phyloP scores from a whole-genome alignment of 1,140 invertebrate genomes.

The Drosophila saltans region DNA sequence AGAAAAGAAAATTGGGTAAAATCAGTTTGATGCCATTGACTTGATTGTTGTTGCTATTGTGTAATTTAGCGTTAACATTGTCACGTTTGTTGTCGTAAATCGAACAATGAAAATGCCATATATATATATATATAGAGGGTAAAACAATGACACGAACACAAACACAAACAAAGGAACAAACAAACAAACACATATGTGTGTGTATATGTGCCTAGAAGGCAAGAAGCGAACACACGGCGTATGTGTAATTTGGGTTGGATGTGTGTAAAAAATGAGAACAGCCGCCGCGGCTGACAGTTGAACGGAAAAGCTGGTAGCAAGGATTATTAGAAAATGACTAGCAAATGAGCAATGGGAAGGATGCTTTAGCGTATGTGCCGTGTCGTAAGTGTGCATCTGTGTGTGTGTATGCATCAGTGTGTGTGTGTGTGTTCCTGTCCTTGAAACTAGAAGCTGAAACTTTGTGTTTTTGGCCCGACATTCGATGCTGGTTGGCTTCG shows the following conservation, averaged over 20 bases:
- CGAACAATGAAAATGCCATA: conserved; percentile 50
- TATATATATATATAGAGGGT: conserved; percentile 4
- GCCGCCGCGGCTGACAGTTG: conserved; percentile 35
- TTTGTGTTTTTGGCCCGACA: conserved; percentile 29
- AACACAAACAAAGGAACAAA: background rate
- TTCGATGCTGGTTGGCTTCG: conserved; percentile 14
- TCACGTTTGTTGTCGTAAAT: conserved; percentile 58
- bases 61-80: conserved; percentile 48
- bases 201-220: background rate
- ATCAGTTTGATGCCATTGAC: background rate
- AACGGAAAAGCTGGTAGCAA: conserved; percentile 39
- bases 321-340: conserved; percentile 57
- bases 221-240: conserved; percentile 39
- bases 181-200: background rate
- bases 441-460: conserved; percentile 49
- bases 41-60: conserved; percentile 26
- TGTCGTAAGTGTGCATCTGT: background rate
- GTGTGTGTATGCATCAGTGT: background rate
- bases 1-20: background rate
- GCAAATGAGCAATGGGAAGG: conserved; percentile 21
- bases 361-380: conserved; percentile 22
- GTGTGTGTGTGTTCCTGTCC: conserved; percentile 30
- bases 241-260: conserved; percentile 37
- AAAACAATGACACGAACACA: conserved; percentile 37
- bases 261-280: conserved; percentile 65